Conservation (phyloP, 2,113 vertebrate species). For the Triplophysa tibetana region DNA sequence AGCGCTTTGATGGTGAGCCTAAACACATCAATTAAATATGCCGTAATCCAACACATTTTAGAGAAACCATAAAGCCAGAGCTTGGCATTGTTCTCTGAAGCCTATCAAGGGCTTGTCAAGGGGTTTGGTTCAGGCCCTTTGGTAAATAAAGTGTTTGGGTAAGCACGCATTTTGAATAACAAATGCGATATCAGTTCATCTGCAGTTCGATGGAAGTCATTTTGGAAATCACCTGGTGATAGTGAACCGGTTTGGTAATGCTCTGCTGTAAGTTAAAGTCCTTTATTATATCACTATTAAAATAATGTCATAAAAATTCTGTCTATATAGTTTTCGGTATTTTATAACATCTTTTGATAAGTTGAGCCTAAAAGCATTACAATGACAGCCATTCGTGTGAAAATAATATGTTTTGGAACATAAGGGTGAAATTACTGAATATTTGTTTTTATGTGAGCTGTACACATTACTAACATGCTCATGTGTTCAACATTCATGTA, state of each 20-base stretch:
- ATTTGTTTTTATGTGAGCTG: too few relatives aligned
- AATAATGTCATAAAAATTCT: neutral
- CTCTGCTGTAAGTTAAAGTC: neutral
- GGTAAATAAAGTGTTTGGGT: slow-evolving; percentile 20
- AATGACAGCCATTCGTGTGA: too few relatives aligned
- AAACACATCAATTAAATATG: slow-evolving; percentile 53
- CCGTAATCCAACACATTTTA: slow-evolving; percentile 27
- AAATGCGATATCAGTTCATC: slow-evolving; percentile 7
- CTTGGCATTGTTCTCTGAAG: slow-evolving; percentile 8
- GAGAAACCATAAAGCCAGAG: neutral
- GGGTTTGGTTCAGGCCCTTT: slow-evolving; percentile 14
- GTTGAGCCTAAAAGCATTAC: too few relatives aligned
- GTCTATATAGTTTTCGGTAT: too few relatives aligned
- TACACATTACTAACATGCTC: too few relatives aligned
- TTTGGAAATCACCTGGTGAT: slow-evolving; percentile 34
- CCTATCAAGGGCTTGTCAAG: slow-evolving; percentile 4
- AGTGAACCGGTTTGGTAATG: neutral
- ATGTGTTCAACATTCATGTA: neutral
- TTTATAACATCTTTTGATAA: too few relatives aligned
- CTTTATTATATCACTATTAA: neutral
- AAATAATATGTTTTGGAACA: too few relatives aligned
- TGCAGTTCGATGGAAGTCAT: slow-evolving; percentile 2
- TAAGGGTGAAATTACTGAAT: too few relatives aligned
- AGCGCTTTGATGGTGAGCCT: slow-evolving; percentile 43
- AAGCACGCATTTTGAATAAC: neutral